Percentiles rank a stretch among this genome's conserved stretches.
Conservation (phyloP, 2,888 invertebrate genomes). For the Drosophila neotestacea region DNA sequence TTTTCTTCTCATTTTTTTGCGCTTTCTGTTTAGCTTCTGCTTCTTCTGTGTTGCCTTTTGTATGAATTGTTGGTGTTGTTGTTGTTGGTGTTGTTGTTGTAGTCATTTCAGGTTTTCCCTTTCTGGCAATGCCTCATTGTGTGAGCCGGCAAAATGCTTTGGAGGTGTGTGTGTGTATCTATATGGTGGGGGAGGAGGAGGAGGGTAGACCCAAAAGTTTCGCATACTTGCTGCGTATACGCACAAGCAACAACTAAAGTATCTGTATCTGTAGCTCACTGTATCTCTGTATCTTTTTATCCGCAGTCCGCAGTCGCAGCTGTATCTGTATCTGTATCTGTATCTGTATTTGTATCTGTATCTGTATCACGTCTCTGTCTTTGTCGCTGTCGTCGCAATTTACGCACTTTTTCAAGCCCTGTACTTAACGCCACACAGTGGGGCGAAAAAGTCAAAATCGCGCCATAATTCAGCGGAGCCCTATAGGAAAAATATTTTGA, state of each 20-base stretch:
- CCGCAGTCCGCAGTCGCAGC: background rate
- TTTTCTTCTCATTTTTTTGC: conserved; percentile 41
- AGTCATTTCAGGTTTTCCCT: conserved; percentile 78
- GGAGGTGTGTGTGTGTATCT: conserved; percentile 31
- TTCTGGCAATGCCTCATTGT: conserved; percentile 69
- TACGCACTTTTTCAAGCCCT: conserved; percentile 54
- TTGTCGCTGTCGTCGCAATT: conserved; percentile 37
- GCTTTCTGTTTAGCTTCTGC: conserved; percentile 65
- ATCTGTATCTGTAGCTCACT: conserved; percentile 37
- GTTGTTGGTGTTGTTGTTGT: conserved; percentile 41
- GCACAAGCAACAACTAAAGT: conserved; percentile 27
- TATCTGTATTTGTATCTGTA: too few species aligned
- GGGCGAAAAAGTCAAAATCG: too few species aligned
- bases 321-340: conserved; percentile 14
- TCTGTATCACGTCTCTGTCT: too few species aligned
- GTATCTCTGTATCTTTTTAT: conserved; percentile 14
- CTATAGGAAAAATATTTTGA: too few species aligned
- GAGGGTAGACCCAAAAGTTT: conserved; percentile 39
- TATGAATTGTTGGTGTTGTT: conserved; percentile 40
- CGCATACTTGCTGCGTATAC: conserved; percentile 44
- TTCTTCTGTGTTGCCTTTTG: conserved; percentile 51
- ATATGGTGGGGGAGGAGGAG: background rate
- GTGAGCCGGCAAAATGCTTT: conserved; percentile 41
- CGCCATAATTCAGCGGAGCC: too few species aligned
- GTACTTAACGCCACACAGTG: background rate